Conservation (phyloP, 2,797 vertebrate genomes). For the Manis crassicaudata region DNA sequence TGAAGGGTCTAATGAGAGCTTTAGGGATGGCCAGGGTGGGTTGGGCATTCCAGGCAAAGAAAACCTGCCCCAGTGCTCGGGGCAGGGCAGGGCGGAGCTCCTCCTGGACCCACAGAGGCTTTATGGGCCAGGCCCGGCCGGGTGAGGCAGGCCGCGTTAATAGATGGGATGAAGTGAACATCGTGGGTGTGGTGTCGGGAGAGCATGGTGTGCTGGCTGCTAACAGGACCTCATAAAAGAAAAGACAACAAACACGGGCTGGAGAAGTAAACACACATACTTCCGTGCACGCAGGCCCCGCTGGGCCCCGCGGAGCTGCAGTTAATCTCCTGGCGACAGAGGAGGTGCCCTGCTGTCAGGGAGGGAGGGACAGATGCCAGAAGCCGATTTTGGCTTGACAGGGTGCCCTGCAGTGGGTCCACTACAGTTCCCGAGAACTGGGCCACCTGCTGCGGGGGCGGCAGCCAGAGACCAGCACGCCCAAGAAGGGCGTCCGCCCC, state of each 20-base stretch:
- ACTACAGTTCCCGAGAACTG: background rate
- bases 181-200: background rate
- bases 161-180: background rate
- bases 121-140: background rate
- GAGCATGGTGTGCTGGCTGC: background rate
- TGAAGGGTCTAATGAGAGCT: background rate
- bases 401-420: background rate
- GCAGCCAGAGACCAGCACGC: fast-evolving
- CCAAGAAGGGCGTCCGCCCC: background rate
- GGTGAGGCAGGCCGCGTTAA: background rate
- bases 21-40: background rate
- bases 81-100: background rate
- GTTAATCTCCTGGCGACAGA: background rate
- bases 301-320: background rate
- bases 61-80: background rate
- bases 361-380: background rate
- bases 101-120: background rate
- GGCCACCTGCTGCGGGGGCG: background rate
- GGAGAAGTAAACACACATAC: background rate
- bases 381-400: background rate
- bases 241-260: background rate
- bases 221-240: background rate
- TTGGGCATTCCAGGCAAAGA: background rate
- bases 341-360: background rate
- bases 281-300: fast-evolving